phyloP scores from a whole-genome alignment of 1,140 invertebrate genomes.

The Augochlora pura region DNA sequence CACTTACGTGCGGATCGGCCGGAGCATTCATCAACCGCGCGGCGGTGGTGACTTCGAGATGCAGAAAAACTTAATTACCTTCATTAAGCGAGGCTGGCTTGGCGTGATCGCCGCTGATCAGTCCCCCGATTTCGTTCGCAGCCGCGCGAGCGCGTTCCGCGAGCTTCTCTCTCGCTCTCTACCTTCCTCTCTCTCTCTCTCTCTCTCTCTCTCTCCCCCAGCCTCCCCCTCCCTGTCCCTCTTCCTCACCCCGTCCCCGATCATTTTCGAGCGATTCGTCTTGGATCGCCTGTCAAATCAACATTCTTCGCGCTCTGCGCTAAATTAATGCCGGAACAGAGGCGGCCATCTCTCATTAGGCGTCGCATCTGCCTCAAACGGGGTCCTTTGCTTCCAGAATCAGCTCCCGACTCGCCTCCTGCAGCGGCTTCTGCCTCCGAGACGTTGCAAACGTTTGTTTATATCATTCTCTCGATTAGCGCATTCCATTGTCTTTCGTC shows the following conservation, averaged over 20 bases:
- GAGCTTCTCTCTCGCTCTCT: background rate
- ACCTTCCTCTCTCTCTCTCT: background rate
- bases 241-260: constrained; percentile 31
- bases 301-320: constrained; percentile 29
- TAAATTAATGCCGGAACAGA: constrained; percentile 16
- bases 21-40: constrained; percentile 76
- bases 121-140: background rate
- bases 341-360: background rate
- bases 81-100: constrained; percentile 74
- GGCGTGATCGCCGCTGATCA: constrained; percentile 63
- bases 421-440: too few relatives aligned
- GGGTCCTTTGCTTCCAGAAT: too few relatives aligned
- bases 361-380: too few relatives aligned
- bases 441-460: too few relatives aligned
- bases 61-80: constrained; percentile 80
- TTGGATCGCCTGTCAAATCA: constrained; percentile 56
- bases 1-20: constrained; percentile 69
- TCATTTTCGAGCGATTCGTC: constrained; percentile 50
- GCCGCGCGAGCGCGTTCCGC: too few relatives aligned
- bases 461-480: too few relatives aligned
- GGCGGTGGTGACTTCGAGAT: constrained; percentile 68
- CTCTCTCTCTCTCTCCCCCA: background rate
- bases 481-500: too few relatives aligned
- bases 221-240: constrained; percentile 31
- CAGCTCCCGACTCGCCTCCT: too few relatives aligned